phyloP scores from a whole-genome alignment of 2,113 vertebrate genomes.

The Osmerus mordax region DNA sequence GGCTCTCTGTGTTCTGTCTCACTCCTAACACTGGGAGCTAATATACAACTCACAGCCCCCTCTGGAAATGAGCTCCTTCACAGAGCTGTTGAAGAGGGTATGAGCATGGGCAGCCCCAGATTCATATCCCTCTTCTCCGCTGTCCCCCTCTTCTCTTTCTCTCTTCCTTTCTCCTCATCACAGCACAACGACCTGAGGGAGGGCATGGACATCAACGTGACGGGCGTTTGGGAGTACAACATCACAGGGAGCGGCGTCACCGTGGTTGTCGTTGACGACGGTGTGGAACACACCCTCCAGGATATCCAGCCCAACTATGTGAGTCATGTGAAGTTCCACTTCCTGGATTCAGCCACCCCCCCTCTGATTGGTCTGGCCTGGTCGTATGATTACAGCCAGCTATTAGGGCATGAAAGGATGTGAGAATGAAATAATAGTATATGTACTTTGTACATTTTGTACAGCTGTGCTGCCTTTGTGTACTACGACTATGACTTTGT shows the following conservation, averaged over 20 bases:
- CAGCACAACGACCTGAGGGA: constrained; percentile 83
- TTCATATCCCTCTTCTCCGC: not conserved
- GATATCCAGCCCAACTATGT: constrained; percentile 96
- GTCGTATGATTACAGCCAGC: no score
- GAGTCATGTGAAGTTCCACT: constrained; percentile 52
- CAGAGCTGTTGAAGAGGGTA: no score
- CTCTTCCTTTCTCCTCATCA: not conserved
- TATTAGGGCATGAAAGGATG: no score
- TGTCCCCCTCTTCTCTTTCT: not conserved
- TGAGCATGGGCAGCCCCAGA: no score
- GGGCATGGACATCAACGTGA: constrained; percentile 95
- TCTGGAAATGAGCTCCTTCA: no score
- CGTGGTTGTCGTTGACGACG: constrained; percentile 94
- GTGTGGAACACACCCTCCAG: constrained; percentile 86
- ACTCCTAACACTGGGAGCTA: no score
- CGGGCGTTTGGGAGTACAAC: constrained; percentile 91
- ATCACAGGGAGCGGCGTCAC: constrained; percentile 90
- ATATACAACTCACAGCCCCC: no score
- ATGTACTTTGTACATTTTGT: no score
- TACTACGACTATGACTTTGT: not conserved
- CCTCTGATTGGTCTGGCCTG: not conserved
- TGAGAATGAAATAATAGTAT: no score
- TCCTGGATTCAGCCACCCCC: not conserved
- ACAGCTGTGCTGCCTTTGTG: no score
- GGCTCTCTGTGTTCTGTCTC: no score